Percentiles rank a stretch among this genome's conserved stretches.
phyloP scores from a whole-genome alignment of 1,140 invertebrate species.

The Penaeus japonicus region DNA sequence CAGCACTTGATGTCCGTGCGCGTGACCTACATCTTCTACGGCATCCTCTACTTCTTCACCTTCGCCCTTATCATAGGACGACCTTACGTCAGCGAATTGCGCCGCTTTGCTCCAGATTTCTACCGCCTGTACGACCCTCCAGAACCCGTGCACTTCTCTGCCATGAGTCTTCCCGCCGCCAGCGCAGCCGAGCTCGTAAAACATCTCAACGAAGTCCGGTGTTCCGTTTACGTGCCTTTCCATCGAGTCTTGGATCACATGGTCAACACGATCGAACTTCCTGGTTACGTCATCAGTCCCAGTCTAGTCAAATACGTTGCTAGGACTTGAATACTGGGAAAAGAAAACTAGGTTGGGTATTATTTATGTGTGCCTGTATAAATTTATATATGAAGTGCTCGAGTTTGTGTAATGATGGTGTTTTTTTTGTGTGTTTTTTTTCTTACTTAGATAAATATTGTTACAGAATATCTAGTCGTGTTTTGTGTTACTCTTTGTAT shows the following conservation, averaged over 20 bases:
- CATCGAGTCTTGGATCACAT: constrained; percentile 46
- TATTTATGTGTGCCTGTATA: background rate
- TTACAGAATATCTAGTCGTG: too few relatives aligned
- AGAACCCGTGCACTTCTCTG: constrained; percentile 45
- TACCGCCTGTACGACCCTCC: constrained; percentile 50
- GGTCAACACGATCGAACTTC: constrained; percentile 44
- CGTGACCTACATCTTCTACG: constrained; percentile 34
- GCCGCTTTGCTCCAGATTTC: background rate
- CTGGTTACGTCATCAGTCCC: constrained; percentile 46
- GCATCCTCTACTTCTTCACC: constrained; percentile 48
- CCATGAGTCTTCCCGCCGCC: constrained; percentile 28
- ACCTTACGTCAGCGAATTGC: constrained; percentile 47
- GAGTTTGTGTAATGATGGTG: too few relatives aligned
- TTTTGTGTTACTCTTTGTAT: too few relatives aligned
- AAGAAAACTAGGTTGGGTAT: background rate
- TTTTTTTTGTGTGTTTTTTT: too few relatives aligned
- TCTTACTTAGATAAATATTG: too few relatives aligned
- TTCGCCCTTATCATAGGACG: constrained; percentile 46
- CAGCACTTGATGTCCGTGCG: background rate
- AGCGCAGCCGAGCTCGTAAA: constrained; percentile 17
- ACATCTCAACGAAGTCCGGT: background rate
- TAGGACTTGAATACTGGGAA: background rate
- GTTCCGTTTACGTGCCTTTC: constrained; percentile 44
- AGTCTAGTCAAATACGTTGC: constrained; percentile 41
- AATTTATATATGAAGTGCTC: too few relatives aligned